Conservation (phyloP, 2,888 invertebrate species). For the Ditula angustiorana region DNA sequence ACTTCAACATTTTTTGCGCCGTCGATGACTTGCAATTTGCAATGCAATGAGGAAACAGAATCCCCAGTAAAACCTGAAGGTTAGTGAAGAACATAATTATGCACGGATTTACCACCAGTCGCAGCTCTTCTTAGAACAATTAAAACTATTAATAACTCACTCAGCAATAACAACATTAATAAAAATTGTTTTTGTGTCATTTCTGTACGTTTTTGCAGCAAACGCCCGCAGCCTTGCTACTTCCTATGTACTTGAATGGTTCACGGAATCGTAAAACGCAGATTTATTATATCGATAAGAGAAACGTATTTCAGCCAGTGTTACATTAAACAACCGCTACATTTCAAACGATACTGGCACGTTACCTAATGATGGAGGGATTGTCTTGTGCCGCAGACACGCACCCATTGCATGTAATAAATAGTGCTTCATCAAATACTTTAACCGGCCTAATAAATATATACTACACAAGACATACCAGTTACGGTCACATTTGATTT, state of each 20-base stretch:
- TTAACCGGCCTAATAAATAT: background rate
- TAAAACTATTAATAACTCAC: conserved; percentile 29
- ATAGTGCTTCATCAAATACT: background rate
- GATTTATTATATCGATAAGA: conserved; percentile 23
- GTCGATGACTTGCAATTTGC: conserved; percentile 16
- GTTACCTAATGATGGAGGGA: conserved; percentile 5
- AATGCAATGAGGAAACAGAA: conserved; percentile 21
- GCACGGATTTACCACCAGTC: conserved; percentile 8
- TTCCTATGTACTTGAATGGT: conserved; percentile 16
- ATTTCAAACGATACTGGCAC: background rate
- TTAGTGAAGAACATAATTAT: background rate
- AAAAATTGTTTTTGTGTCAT: conserved; percentile 29
- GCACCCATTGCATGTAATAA: conserved; percentile 18
- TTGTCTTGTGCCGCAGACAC: conserved; percentile 9
- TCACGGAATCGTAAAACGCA: conserved; percentile 25
- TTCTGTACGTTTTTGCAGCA: background rate
- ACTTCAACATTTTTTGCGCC: background rate
- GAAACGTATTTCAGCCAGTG: conserved; percentile 17
- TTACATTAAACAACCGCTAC: background rate
- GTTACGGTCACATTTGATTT: conserved; percentile 7
- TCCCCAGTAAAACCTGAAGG: conserved; percentile 22
- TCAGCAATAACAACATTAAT: conserved; percentile 22
- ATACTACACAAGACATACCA: conserved; percentile 20
- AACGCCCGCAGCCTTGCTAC: conserved; percentile 6
- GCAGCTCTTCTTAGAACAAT: conserved; percentile 6